Percentiles rank a stretch among this genome's conserved stretches.
These are phyloP conservation scores for Zele albiditarsus DNA, from an alignment of 2,888 invertebrate genomes.

Conservation along the genomic window DNA sequence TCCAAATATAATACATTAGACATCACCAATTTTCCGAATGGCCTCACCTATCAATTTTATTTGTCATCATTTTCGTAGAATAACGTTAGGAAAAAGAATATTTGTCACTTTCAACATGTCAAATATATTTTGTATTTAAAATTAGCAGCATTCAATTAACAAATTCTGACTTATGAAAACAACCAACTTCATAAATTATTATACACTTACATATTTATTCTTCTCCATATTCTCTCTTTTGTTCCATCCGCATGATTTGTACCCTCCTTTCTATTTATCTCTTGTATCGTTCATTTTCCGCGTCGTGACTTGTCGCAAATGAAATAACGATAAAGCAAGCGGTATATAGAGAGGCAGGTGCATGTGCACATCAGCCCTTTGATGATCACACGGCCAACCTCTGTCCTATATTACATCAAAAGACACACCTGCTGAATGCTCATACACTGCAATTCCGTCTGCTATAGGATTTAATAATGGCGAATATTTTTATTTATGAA, in stretches of 20 bases:
- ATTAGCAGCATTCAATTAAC: no score
- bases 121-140: no score
- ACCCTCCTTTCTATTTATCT: neutral
- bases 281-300: neutral
- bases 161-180: no score
- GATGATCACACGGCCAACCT: slow-evolving; percentile 32
- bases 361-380: slow-evolving; percentile 28
- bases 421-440: slow-evolving; percentile 29
- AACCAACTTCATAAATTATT: neutral
- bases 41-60: no score
- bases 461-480: neutral
- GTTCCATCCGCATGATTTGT: neutral
- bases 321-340: slow-evolving; percentile 14
- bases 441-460: neutral
- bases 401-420: slow-evolving; percentile 20
- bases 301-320: slow-evolving; percentile 14
- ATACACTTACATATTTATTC: neutral
- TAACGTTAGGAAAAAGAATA: no score
- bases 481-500: neutral
- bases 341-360: slow-evolving; percentile 20
- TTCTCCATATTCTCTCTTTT: neutral
- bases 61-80: no score
- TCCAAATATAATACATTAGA: no score
- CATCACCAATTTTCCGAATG: no score
- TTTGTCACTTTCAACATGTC: no score